These are phyloP conservation scores for Cremastinae sp. DNA, from an alignment of 2,888 invertebrate species.

Conservation along the genomic window DNA sequence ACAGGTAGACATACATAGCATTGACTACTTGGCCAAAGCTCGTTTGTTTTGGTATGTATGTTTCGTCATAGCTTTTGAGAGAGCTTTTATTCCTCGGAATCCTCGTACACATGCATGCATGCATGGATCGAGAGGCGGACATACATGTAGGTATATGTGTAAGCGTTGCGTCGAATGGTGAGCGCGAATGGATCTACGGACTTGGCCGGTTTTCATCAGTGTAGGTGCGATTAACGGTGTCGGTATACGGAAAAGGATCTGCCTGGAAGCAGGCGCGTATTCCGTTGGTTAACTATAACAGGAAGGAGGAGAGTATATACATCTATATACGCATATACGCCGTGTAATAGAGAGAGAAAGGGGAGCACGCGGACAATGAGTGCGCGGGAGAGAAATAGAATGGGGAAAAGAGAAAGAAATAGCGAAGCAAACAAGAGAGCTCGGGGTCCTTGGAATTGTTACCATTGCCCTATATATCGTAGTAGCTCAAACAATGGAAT, in stretches of 20 bases:
- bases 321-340: too few species aligned
- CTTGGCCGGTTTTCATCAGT: constrained; percentile 12
- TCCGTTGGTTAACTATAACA: constrained; percentile 41
- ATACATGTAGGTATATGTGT: background rate
- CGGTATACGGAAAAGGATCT: constrained; percentile 67
- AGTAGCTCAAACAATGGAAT: constrained; percentile 74
- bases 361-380: background rate
- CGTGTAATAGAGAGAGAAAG: too few species aligned
- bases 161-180: constrained; percentile 9
- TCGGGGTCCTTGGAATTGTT: constrained; percentile 58
- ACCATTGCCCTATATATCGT: constrained; percentile 62
- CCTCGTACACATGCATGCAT: too few species aligned
- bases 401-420: constrained; percentile 40
- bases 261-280: constrained; percentile 58
- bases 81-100: too few species aligned
- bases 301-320: background rate
- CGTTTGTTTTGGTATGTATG: too few species aligned
- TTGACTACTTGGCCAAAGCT: too few species aligned
- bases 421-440: constrained; percentile 37
- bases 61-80: too few species aligned
- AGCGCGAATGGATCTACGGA: constrained; percentile 41
- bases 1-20: too few species aligned
- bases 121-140: too few species aligned
- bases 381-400: background rate
- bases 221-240: constrained; percentile 71